Evolutionary conservation across 1,140 invertebrate genomes (phyloP).

Genomic region (Ostrea denselamellosa): DNA sequence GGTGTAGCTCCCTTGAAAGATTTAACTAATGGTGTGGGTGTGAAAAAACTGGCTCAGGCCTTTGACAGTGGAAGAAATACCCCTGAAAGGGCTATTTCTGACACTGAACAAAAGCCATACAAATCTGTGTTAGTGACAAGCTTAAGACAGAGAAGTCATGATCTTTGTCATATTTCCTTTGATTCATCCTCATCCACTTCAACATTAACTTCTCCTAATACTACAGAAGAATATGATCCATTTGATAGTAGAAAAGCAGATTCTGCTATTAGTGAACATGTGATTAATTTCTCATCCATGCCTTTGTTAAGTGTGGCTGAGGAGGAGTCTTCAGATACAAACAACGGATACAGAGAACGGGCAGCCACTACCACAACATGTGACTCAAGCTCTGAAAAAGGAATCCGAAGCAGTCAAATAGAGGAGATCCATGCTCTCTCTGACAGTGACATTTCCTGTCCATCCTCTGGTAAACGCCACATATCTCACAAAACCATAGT

Average conservation of each 20-base stretch:
- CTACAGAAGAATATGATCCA: conserved; percentile 45
- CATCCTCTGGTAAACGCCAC: not conserved
- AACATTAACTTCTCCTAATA: conserved; percentile 54
- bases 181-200: conserved; percentile 57
- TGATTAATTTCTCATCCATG: conserved; percentile 65
- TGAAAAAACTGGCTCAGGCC: conserved; percentile 65
- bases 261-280: conserved; percentile 62
- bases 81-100: conserved; percentile 62
- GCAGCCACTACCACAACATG: conserved; percentile 60
- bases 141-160: conserved; percentile 25
- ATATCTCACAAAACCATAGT: conserved; percentile 27
- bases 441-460: conserved; percentile 1
- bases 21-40: conserved; percentile 68
- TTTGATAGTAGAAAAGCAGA: conserved; percentile 57
- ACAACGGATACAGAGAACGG: conserved; percentile 55
- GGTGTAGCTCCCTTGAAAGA: conserved; percentile 67
- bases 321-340: conserved; percentile 50
- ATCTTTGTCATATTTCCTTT: conserved; percentile 42
- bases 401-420: conserved; percentile 46
- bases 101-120: conserved; percentile 54
- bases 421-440: conserved; percentile 46
- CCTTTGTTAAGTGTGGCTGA: conserved; percentile 62
- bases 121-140: conserved; percentile 32
- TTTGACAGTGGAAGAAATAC: conserved; percentile 60
- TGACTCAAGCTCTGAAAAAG: conserved; percentile 47